phyloP scores from a whole-genome alignment of 2,888 invertebrate species.

The Caenorhabditis panamensis region DNA sequence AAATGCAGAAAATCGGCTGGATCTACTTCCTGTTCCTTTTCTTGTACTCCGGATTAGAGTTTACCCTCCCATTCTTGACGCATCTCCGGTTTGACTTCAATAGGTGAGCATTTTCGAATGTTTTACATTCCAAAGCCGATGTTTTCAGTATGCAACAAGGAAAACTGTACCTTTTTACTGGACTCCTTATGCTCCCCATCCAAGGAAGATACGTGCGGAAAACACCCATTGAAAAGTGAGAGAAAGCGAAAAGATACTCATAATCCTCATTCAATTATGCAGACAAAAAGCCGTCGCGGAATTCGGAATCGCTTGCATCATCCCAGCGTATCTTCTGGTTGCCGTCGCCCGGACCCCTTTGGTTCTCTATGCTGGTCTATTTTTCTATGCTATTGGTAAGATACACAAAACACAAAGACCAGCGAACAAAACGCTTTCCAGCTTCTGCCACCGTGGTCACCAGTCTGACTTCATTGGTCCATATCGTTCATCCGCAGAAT shows the following conservation, averaged over 20 bases:
- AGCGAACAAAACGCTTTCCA: slow-evolving; percentile 74
- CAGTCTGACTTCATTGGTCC: slow-evolving; percentile 93
- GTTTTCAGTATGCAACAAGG: slow-evolving; percentile 93
- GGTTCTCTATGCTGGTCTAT: slow-evolving; percentile 89
- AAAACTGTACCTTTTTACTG: slow-evolving; percentile 95
- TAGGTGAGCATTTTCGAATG: slow-evolving; percentile 80
- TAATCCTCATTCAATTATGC: slow-evolving; percentile 39
- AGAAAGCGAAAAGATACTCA: slow-evolving; percentile 4
- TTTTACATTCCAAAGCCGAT: not conserved
- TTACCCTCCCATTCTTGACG: slow-evolving; percentile 95
- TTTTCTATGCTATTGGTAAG: slow-evolving; percentile 91
- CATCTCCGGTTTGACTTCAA: slow-evolving; percentile 92
- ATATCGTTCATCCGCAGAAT: slow-evolving; percentile 86
- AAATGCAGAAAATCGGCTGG: slow-evolving; percentile 79
- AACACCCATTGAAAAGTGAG: slow-evolving; percentile 86
- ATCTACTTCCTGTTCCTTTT: slow-evolving; percentile 91
- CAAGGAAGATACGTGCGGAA: slow-evolving; percentile 91
- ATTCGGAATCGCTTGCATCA: slow-evolving; percentile 88
- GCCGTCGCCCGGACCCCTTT: slow-evolving; percentile 86
- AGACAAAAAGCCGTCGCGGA: slow-evolving; percentile 74
- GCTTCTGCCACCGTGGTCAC: slow-evolving; percentile 90
- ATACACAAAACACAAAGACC: not conserved
- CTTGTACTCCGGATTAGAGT: slow-evolving; percentile 95
- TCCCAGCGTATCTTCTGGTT: slow-evolving; percentile 90
- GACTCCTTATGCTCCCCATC: slow-evolving; percentile 91